Evolutionary conservation across 2,888 invertebrate species (phyloP).

Genomic region (Pemphredon lugubris): DNA sequence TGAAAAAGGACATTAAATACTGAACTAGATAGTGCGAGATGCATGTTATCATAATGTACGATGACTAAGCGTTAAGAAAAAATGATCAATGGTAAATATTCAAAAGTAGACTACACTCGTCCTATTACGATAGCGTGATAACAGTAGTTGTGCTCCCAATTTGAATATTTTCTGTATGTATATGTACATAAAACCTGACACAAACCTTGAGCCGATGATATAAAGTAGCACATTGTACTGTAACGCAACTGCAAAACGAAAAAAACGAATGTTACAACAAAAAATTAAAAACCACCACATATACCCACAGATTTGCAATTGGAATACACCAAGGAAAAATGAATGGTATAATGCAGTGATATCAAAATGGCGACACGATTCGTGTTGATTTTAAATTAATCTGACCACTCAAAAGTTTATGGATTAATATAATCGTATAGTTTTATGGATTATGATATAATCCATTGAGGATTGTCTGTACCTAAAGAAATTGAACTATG

Average conservation of each 20-base stretch:
- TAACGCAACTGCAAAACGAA: slow-evolving; percentile 42
- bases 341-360: slow-evolving; percentile 40
- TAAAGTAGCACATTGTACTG: slow-evolving; percentile 20
- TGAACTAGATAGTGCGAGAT: not conserved
- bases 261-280: not conserved
- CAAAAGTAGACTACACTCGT: slow-evolving; percentile 42
- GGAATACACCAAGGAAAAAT: not conserved
- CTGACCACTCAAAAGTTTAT: slow-evolving; percentile 46
- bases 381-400: slow-evolving; percentile 46
- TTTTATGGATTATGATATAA: slow-evolving; percentile 50
- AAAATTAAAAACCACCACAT: not conserved
- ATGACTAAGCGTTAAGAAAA: slow-evolving; percentile 13
- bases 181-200: slow-evolving; percentile 73
- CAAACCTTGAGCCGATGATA: slow-evolving; percentile 48
- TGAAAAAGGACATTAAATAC: not conserved
- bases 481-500: slow-evolving; percentile 71
- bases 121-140: slow-evolving; percentile 55
- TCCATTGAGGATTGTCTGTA: slow-evolving; percentile 65
- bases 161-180: slow-evolving; percentile 70
- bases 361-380: slow-evolving; percentile 59
- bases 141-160: slow-evolving; percentile 60
- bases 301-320: not conserved
- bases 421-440: slow-evolving; percentile 54
- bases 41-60: slow-evolving; percentile 9
- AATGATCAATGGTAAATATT: slow-evolving; percentile 48